Percentiles rank a stretch among this genome's conserved stretches.
Evolutionary conservation across 2,888 invertebrate species (phyloP).

Genomic region (Zhuqinia jingwanae): DNA sequence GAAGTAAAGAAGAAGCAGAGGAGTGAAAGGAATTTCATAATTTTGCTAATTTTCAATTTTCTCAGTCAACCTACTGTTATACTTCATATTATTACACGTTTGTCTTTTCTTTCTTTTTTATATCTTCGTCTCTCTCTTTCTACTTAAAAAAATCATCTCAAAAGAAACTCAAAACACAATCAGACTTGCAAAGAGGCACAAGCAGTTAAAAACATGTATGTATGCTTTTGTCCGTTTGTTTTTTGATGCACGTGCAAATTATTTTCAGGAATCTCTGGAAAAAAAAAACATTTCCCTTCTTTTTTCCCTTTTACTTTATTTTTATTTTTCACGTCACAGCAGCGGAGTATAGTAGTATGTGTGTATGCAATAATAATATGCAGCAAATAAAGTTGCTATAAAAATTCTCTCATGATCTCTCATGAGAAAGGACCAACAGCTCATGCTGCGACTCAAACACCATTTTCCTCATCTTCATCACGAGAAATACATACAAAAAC

Average conservation of each 20-base stretch:
- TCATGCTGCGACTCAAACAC: constrained; percentile 12
- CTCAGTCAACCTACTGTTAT: neutral
- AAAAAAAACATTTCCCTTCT: neutral
- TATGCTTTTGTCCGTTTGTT: too few species aligned
- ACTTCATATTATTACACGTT: neutral
- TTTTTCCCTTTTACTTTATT: neutral
- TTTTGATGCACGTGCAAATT: constrained; percentile 53
- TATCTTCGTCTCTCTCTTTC: too few species aligned
- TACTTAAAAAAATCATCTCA: neutral
- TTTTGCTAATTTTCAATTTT: constrained; percentile 66
- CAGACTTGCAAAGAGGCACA: constrained; percentile 5
- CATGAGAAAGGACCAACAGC: constrained; percentile 19
- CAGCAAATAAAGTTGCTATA: constrained; percentile 37
- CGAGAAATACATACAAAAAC: neutral
- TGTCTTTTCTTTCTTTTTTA: constrained; percentile 12
- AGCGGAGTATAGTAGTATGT: neutral
- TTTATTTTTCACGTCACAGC: neutral
- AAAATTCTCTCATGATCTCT: constrained; percentile 63
- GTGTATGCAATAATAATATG: constrained; percentile 23
- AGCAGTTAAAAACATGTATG: too few species aligned
- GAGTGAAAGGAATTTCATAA: constrained; percentile 52
- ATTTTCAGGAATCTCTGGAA: constrained; percentile 39
- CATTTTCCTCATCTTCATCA: neutral
- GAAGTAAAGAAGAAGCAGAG: neutral
- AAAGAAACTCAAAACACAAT: neutral